Conservation (phyloP, 2,113 vertebrate genomes). For the Rhabdornis inornatus region DNA sequence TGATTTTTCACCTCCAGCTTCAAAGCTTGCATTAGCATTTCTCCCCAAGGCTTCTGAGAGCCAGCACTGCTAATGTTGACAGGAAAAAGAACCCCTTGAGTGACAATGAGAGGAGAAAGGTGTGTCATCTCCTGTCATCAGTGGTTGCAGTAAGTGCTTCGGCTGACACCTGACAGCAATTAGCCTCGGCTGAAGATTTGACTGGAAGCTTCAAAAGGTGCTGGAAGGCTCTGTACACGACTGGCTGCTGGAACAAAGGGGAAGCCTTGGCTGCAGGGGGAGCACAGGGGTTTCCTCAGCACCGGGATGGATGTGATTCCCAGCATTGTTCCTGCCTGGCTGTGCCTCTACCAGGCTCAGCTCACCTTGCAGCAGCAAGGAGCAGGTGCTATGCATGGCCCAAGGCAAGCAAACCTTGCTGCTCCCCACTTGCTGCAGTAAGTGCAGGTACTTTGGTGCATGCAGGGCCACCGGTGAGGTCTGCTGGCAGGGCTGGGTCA, state of each 20-base stretch:
- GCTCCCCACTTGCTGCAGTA: background rate
- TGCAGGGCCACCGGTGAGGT: rapidly evolving
- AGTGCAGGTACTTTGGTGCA: background rate
- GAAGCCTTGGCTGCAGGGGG: background rate
- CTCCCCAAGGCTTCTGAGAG: background rate
- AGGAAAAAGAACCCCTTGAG: background rate
- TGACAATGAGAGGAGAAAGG: constrained; percentile 21
- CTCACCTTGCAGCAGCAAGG: background rate
- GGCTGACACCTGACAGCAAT: constrained; percentile 53
- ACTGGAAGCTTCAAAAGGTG: constrained; percentile 45
- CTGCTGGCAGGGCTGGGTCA: background rate
- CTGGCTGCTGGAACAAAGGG: background rate
- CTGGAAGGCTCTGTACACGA: rapidly evolving
- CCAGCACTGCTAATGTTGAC: background rate
- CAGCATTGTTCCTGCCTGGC: background rate
- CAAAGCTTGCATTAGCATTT: constrained; percentile 56
- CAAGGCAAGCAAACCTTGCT: background rate
- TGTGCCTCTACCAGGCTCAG: background rate
- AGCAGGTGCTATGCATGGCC: background rate
- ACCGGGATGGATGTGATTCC: rapidly evolving
- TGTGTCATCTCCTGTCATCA: constrained; percentile 17
- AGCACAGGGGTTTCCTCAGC: rapidly evolving
- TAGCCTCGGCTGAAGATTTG: constrained; percentile 18
- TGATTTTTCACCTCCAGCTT: constrained; percentile 6
- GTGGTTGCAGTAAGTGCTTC: background rate